Percentiles rank a stretch among this genome's conserved stretches.
phyloP scores from a whole-genome alignment of 2,888 invertebrate species.

The Hanleya hanleyi region DNA sequence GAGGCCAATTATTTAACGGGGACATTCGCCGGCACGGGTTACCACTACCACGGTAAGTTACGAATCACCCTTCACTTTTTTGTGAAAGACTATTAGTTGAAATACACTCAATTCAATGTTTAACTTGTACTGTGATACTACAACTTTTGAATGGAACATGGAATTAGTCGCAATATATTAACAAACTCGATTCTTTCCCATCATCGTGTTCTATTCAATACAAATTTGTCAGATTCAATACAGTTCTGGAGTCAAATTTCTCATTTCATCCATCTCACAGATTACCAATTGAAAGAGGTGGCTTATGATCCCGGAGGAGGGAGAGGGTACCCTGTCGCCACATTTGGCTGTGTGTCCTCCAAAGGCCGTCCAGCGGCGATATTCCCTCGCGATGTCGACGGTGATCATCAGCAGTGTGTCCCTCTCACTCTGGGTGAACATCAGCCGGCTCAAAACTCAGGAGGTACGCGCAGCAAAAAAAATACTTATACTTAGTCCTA shows the following conservation, averaged over 20 bases:
- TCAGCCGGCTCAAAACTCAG: slow-evolving; percentile 43
- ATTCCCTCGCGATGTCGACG: slow-evolving; percentile 65
- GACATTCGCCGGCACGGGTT: slow-evolving; percentile 38
- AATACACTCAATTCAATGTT: too few species aligned
- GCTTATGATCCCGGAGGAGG: slow-evolving; percentile 63
- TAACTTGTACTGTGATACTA: too few species aligned
- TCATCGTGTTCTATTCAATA: too few species aligned
- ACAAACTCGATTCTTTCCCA: too few species aligned
- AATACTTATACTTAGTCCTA: too few species aligned
- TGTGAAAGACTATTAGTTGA: too few species aligned
- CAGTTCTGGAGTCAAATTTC: neutral
- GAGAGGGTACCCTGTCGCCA: slow-evolving; percentile 42
- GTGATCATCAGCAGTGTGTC: slow-evolving; percentile 45
- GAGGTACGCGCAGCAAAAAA: slow-evolving; percentile 41
- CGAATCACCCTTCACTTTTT: too few species aligned
- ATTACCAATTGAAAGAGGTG: slow-evolving; percentile 64
- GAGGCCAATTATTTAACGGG: slow-evolving; percentile 57
- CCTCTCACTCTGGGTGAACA: slow-evolving; percentile 49
- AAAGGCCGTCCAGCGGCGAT: slow-evolving; percentile 45
- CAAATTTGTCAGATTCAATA: too few species aligned
- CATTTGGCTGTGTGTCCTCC: slow-evolving; percentile 40
- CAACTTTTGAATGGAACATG: too few species aligned
- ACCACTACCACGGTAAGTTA: slow-evolving; percentile 43
- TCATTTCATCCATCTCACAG: slow-evolving; percentile 36
- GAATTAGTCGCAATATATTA: too few species aligned